Evolutionary conservation across 2,888 invertebrate genomes (phyloP), one percentile per base, ranked within the genome.

Genomic region (Philhelius pedissequus): DNA sequence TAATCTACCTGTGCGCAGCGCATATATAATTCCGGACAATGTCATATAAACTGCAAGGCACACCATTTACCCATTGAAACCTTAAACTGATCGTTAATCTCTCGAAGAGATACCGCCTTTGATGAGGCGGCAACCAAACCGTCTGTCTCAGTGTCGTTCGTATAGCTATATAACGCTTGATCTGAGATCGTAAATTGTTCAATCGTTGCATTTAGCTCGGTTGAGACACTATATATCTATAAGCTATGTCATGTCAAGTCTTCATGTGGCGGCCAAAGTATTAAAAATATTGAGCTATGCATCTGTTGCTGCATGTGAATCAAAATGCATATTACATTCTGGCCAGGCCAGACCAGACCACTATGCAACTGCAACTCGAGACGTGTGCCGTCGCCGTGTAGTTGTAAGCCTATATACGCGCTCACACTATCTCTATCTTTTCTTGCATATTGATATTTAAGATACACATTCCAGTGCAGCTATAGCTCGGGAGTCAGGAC

Each of bases 1-100:
- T 38, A 54, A 50, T 66, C 64, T 52, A 80, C 80, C 79, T 80
- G 80, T 71, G 71, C 75, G 25, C 30, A 48, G 35, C 4, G 50
- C 50, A 27, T 56, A 54, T 40, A 54, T 62, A 58, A 68, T 79
- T 70, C 45, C 75, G 54, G 66, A 80, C 84, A 84, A 76, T 84
- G 84, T 80, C 84, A 84, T 76, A 80, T 60, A 62, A 84, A 76
- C 60, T 38, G 66, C 48, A 64, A 70, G 35, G 70, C 45, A 38
- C 78, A 74, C 79, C 64, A 66, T 79, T 80, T 79, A 70, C 43
- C 68, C 64, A 75, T 68, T 52, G 70, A 62, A 80, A 76, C 71
- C 84, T 62, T 50, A 80, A 75, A 80, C 84, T 68, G 80, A 84
- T 80, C 84, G 71, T 84, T 80, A 60, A 80, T 80, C 84, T 84